phyloP scores from a whole-genome alignment of 2,113 vertebrate species.

The Pangasianodon gigas region DNA sequence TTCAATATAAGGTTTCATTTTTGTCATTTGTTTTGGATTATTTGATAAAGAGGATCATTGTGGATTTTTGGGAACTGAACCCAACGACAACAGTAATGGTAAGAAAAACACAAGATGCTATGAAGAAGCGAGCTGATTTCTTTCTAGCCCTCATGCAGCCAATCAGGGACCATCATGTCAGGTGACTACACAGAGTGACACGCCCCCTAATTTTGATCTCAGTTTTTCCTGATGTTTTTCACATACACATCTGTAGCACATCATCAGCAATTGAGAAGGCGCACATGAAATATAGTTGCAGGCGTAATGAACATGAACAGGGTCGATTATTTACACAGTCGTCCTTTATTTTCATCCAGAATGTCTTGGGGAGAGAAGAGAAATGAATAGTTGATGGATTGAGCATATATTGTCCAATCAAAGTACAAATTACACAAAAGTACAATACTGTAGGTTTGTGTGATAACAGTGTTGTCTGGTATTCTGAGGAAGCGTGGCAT shows the following conservation, averaged over 20 bases:
- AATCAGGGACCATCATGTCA: neutral
- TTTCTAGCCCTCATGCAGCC: neutral
- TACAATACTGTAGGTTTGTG: neutral
- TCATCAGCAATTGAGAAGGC: neutral
- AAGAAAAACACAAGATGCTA: neutral
- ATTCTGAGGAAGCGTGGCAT: neutral
- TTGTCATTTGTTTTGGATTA: neutral
- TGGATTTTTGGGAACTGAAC: neutral
- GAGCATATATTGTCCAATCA: neutral
- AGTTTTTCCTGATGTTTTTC: neutral
- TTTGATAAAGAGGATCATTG: neutral
- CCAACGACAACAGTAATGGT: neutral
- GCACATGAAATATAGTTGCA: neutral
- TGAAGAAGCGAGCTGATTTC: neutral
- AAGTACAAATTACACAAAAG: neutral
- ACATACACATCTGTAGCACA: neutral
- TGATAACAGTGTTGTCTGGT: neutral
- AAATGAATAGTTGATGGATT: neutral
- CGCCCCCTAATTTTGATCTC: neutral
- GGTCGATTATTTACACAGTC: neutral
- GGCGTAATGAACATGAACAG: neutral
- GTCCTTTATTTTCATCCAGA: neutral
- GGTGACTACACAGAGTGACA: neutral
- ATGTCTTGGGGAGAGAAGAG: neutral
- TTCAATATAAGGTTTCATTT: neutral